Evolutionary conservation across 2,888 invertebrate genomes (phyloP), one percentile per base, ranked within the genome.

Genomic region (Aplocera efformata): DNA sequence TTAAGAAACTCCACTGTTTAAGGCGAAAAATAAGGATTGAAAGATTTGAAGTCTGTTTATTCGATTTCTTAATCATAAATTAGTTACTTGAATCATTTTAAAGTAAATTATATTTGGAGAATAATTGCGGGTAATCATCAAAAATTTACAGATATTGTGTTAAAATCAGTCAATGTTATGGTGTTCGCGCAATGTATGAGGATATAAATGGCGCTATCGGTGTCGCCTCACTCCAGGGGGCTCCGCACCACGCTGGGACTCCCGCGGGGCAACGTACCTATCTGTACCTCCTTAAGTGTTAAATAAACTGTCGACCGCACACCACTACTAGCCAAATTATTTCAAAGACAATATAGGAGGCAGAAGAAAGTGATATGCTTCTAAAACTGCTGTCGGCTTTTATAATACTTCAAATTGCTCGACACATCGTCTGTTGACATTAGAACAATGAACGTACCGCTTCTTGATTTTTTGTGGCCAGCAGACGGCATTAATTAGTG

Each of bases 401-500:
- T 56, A 57, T 62, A 61, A 48, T 56, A 60, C 58, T 61, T 62
- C 61, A 32, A 40, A 45, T 26, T 31, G 35, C 40, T 33, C 36
- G 62, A 66, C 63, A 66, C 58, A 50, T 55, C 36, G 59, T 54
- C 49, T 61, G 67, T 72, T 74, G 78, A 79, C 79, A 77, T 69
- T 69, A 67, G 77, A 81, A 82, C 79, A 83, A 82, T 78, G 66
- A 56, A 57, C 56, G 56, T 53, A 54, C 70, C 75, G 79, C 81
- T 78, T 69, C 80, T 79, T 69, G 57, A 60, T 74, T 80, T 78
- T 53, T 78, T 79, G 67, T 69, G 55, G 56, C 60, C 60, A 46
- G 65, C 74, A 69, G 74, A 72, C 69, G 68, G 72, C 67, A 80
- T 85, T 86, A 86, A 88, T 86, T 88, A 86, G 83, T 79, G 75